Evolutionary conservation across 1,140 invertebrate species (phyloP).

Genomic region (Aporrectodea caliginosa): DNA sequence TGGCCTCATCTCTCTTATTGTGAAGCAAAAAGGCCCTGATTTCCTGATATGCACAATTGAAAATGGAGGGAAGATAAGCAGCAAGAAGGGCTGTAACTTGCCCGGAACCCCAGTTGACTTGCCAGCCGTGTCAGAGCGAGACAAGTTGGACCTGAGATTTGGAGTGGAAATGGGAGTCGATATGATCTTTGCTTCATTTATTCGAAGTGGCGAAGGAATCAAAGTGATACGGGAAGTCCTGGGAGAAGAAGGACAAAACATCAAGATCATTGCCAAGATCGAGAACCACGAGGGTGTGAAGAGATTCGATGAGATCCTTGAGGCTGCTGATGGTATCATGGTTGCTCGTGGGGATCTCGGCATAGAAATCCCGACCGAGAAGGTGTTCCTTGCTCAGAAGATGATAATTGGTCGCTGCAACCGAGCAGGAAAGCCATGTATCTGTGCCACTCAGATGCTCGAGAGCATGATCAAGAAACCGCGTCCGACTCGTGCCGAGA

Average conservation of each 20-base stretch:
- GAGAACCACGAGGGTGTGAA: slow-evolving; percentile 96
- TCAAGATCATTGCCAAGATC: slow-evolving; percentile 93
- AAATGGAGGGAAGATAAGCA: slow-evolving; percentile 65
- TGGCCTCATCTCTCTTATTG: slow-evolving; percentile 91
- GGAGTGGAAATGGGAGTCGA: slow-evolving; percentile 85
- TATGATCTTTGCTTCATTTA: slow-evolving; percentile 98
- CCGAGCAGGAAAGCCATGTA: slow-evolving; percentile 92
- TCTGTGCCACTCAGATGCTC: slow-evolving; percentile 95
- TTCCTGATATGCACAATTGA: slow-evolving; percentile 20
- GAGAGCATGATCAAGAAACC: slow-evolving; percentile 98
- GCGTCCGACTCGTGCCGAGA: no score
- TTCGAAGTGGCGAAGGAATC: slow-evolving; percentile 83
- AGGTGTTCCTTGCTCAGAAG: slow-evolving; percentile 67
- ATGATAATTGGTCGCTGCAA: no score
- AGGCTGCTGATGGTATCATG: slow-evolving; percentile 92
- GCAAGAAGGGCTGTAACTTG: slow-evolving; percentile 93
- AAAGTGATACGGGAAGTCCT: slow-evolving; percentile 77
- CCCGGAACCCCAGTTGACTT: slow-evolving; percentile 92
- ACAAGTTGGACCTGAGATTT: slow-evolving; percentile 87
- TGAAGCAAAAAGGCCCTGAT: slow-evolving; percentile 43
- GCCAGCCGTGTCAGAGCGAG: slow-evolving; percentile 97
- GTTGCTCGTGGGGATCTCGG: no score
- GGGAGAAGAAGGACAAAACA: slow-evolving; percentile 86
- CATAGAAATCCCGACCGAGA: slow-evolving; percentile 96
- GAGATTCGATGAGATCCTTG: no score